These are phyloP conservation scores for Acropternis orthonyx DNA, from an alignment of 2,797 vertebrate species.

Conservation along the genomic window DNA sequence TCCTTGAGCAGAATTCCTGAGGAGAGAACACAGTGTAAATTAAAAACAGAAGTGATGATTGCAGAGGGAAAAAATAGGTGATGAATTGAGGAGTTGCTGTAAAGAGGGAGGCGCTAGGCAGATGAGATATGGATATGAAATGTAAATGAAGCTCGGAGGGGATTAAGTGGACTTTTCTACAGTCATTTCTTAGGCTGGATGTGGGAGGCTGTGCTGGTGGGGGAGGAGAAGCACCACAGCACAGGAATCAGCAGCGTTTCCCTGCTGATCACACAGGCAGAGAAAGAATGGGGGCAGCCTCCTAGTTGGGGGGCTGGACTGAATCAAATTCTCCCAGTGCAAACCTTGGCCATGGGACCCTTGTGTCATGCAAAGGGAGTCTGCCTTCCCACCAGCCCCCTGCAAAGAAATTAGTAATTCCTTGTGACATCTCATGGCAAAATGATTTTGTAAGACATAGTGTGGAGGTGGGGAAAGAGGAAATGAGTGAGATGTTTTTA, in stretches of 20 bases:
- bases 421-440: constrained; percentile 1
- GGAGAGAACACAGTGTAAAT: neutral
- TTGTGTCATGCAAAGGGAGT: neutral
- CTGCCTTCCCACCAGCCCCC: neutral
- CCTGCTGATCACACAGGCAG: neutral
- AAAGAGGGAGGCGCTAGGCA: neutral
- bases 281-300: neutral
- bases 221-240: neutral
- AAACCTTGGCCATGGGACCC: neutral
- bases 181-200: neutral
- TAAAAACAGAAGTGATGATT: constrained; percentile 25
- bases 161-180: neutral
- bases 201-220: neutral
- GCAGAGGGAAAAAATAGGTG: neutral
- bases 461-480: constrained; percentile 30
- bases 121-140: neutral
- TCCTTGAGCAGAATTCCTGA: neutral
- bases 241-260: neutral
- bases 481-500: constrained; percentile 60
- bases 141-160: neutral
- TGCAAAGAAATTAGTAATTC: neutral
- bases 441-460: neutral
- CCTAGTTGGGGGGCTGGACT: neutral
- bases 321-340: neutral
- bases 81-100: constrained; percentile 9